These are phyloP conservation scores for Adela reaumurella DNA, from an alignment of 2,888 invertebrate genomes.

Conservation along the genomic window DNA sequence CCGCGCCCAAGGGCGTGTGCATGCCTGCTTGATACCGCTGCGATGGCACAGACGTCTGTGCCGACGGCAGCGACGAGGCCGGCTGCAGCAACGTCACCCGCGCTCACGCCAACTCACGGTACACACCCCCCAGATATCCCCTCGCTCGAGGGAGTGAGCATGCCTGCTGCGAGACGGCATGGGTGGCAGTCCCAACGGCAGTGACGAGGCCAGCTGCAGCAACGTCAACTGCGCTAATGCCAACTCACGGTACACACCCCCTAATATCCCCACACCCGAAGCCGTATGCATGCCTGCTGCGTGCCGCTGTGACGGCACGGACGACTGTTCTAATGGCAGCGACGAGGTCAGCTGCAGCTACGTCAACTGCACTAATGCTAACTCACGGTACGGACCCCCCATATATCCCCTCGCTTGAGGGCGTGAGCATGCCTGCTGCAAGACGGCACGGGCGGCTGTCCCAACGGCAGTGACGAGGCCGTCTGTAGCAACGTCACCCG, in stretches of 20 bases:
- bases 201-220: slow-evolving; percentile 72
- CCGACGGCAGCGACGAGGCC: slow-evolving; percentile 67
- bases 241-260: too few species aligned
- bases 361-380: slow-evolving; percentile 28
- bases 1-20: slow-evolving; percentile 62
- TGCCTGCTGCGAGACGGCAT: slow-evolving; percentile 64
- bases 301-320: slow-evolving; percentile 66
- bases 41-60: slow-evolving; percentile 72
- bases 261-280: slow-evolving; percentile 49
- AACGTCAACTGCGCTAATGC: slow-evolving; percentile 63
- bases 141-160: slow-evolving; percentile 60
- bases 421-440: slow-evolving; percentile 61
- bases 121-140: too few species aligned
- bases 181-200: slow-evolving; percentile 66
- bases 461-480: slow-evolving; percentile 67
- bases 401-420: slow-evolving; percentile 44
- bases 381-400: slow-evolving; percentile 20
- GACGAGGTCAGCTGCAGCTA: slow-evolving; percentile 73
- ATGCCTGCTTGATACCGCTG: slow-evolving; percentile 66
- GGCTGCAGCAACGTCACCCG: slow-evolving; percentile 52
- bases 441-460: slow-evolving; percentile 69
- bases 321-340: slow-evolving; percentile 66
- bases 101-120: slow-evolving; percentile 15
- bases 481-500: slow-evolving; percentile 69
- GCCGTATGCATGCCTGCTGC: slow-evolving; percentile 64